Evolutionary conservation across 2,113 vertebrate species (phyloP).

Genomic region (Cryptomyrus ogoouensis): DNA sequence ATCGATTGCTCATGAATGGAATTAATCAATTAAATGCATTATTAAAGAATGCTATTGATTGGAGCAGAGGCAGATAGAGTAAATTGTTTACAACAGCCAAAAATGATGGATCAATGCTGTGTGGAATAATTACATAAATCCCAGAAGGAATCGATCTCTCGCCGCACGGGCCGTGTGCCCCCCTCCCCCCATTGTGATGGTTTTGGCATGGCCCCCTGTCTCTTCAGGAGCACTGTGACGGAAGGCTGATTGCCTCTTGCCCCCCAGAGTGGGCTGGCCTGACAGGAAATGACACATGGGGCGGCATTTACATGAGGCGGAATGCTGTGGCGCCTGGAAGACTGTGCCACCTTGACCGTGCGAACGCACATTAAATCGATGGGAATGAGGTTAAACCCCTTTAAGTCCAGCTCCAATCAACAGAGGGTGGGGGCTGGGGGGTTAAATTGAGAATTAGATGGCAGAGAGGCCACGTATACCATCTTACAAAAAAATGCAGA

Average conservation of each 20-base stretch:
- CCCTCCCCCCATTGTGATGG: not conserved
- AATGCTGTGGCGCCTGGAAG: not conserved
- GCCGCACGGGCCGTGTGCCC: conserved; percentile 51
- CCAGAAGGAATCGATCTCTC: conserved; percentile 49
- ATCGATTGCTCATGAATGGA: conserved; percentile 66
- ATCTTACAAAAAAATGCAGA: conserved; percentile 41
- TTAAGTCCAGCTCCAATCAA: conserved; percentile 10
- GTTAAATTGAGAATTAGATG: conserved; percentile 40
- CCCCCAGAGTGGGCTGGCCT: not conserved
- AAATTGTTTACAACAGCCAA: conserved; percentile 67
- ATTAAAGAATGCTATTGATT: conserved; percentile 70
- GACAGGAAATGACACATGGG: conserved; percentile 11
- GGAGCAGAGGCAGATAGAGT: conserved; percentile 52
- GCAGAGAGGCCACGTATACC: not conserved
- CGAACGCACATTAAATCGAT: conserved; percentile 1
- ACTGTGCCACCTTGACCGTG: not conserved
- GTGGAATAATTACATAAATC: conserved; percentile 56
- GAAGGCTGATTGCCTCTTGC: not conserved
- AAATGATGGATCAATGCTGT: conserved; percentile 57
- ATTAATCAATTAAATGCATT: conserved; percentile 70
- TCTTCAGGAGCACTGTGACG: not conserved
- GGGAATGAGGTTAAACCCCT: not conserved
- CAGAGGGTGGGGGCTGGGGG: not conserved
- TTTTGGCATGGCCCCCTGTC: not conserved
- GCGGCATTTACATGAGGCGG: not conserved